Conservation (phyloP, 92 coral and sea anemone genomes). For the Palythoa heliodiscus region DNA sequence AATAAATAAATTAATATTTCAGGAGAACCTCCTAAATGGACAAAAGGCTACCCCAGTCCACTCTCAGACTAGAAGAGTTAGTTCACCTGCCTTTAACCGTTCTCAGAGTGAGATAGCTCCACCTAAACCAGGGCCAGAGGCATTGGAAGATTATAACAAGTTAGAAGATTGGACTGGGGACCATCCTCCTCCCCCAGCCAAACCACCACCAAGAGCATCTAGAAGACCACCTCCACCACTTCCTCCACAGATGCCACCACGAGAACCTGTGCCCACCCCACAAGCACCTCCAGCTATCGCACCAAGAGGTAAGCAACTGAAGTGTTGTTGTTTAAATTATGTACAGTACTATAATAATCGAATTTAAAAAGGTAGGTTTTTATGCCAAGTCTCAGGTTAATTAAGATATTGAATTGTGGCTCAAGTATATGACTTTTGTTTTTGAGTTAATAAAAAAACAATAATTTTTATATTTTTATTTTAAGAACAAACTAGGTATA, state of each 20-base stretch:
- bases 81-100: conserved; percentile 39
- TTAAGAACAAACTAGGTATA: no score
- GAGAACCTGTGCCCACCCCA: conserved; percentile 36
- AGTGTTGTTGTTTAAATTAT: background rate
- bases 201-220: conserved; percentile 63
- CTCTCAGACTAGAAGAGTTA: conserved; percentile 23
- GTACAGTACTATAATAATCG: no score
- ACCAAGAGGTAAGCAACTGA: conserved; percentile 11
- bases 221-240: conserved; percentile 93
- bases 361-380: no score
- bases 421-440: no score
- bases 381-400: no score
- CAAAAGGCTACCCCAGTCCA: conserved; percentile 9
- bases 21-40: conserved; percentile 50
- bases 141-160: conserved; percentile 65
- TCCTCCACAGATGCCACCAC: conserved; percentile 53
- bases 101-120: conserved; percentile 64
- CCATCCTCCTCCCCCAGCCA: conserved; percentile 61
- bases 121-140: conserved; percentile 26
- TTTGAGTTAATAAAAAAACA: no score
- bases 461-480: no score
- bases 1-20: background rate
- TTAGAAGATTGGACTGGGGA: conserved; percentile 51
- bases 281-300: conserved; percentile 22
- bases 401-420: no score